A percentile compares a stretch with the other conserved stretches of the same genome.
Evolutionary conservation across 2,888 invertebrate genomes (phyloP).

Genomic region (Agrypnus murinus): DNA sequence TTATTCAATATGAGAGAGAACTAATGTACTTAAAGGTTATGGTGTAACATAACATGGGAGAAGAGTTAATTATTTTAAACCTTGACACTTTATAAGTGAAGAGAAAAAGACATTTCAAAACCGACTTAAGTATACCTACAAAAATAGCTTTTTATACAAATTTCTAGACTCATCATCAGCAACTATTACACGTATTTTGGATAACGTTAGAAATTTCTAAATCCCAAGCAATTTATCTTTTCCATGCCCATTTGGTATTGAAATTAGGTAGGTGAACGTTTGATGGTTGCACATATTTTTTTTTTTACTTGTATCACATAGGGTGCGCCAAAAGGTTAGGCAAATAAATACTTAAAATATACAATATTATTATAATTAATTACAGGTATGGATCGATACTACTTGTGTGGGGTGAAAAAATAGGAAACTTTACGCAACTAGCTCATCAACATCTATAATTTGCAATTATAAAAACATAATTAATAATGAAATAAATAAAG

Average conservation of each 20-base stretch:
- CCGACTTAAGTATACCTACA: too few relatives aligned
- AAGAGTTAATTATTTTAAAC: not conserved
- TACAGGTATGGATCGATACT: too few relatives aligned
- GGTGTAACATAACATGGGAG: conserved; percentile 2
- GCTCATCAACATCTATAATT: too few relatives aligned
- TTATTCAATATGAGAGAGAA: not conserved
- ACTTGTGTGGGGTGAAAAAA: conserved; percentile 15
- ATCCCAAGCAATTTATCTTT: conserved; percentile 10
- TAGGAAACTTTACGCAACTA: not conserved
- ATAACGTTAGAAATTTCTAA: conserved; percentile 4
- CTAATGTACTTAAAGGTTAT: not conserved
- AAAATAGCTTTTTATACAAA: not conserved
- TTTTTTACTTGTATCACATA: conserved; percentile 12
- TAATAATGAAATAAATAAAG: too few relatives aligned
- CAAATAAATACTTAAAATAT: conserved; percentile 14
- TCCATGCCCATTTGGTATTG: not conserved
- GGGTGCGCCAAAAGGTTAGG: conserved; percentile 26
- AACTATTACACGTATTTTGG: conserved; percentile 4
- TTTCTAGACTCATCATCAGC: not conserved
- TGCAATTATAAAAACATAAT: too few relatives aligned
- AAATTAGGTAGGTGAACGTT: conserved; percentile 12
- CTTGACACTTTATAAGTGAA: conserved; percentile 2
- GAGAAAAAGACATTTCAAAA: too few relatives aligned
- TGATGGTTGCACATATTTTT: too few relatives aligned
- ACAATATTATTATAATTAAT: too few relatives aligned